A percentile compares a stretch with the other conserved stretches of the same genome.
These are phyloP conservation scores for Tokudaia tokunoshimensis DNA, from an alignment of 2,797 vertebrate genomes.

Conservation along the genomic window DNA sequence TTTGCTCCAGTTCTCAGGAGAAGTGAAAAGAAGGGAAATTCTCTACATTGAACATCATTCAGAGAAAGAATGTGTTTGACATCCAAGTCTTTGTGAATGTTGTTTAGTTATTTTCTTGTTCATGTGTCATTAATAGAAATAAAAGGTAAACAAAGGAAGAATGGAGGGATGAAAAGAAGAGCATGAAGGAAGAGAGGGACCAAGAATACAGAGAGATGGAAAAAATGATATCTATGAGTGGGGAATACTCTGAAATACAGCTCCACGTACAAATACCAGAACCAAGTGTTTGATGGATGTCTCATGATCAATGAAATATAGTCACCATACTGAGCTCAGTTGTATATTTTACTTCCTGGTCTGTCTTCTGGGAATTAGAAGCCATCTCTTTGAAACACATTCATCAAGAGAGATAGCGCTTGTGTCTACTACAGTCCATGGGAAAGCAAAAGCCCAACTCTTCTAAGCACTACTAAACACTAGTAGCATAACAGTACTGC, in stretches of 20 bases:
- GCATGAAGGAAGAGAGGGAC: not conserved
- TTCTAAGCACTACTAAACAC: not conserved
- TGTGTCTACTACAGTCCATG: not conserved
- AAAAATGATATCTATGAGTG: not conserved
- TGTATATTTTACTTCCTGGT: not conserved
- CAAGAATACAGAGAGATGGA: not conserved
- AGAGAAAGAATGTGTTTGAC: not conserved
- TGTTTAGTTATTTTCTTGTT: not conserved
- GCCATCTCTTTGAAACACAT: not conserved
- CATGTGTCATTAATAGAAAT: not conserved
- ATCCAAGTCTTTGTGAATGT: not conserved
- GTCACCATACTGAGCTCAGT: not conserved
- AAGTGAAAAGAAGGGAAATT: conserved; percentile 26
- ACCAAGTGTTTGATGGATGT: not conserved
- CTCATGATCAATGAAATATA: not conserved
- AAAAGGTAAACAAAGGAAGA: not conserved
- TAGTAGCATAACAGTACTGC: not conserved
- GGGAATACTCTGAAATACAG: not conserved
- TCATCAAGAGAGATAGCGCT: not conserved
- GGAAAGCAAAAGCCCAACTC: not conserved
- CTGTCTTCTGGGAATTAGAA: not conserved
- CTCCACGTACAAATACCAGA: not conserved
- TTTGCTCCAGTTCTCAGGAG: not conserved
- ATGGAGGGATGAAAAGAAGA: not conserved
- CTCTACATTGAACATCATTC: not conserved